Evolutionary conservation across 2,888 invertebrate species (phyloP), one percentile per base, ranked within the genome.

Genomic region (Thecophora atra): DNA sequence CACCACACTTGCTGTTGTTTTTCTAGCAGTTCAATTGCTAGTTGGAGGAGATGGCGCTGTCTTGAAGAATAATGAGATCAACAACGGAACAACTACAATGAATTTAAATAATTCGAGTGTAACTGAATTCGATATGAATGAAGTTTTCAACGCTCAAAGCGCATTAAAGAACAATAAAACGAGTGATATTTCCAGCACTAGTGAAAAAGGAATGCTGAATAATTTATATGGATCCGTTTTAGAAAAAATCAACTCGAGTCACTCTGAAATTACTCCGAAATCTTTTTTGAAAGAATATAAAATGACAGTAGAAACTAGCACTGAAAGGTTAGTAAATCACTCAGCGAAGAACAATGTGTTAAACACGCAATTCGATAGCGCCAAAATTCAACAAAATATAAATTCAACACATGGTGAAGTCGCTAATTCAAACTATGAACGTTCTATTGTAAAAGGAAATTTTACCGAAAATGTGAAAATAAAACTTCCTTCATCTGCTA

Each of bases 21-120:
- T 65, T 26, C 24, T 65, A 26, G n/a, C 51, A 17, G 24, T 24
- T 7, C 64, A 65, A 21, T 51, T 65, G n/a, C 24, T 65, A 11
- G 24, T 47, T 21, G n/a, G 15, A 17, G 63, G n/a, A 37, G 60
- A 66, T 30, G 72, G 74, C 19, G 75, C 66, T 21, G 72, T 76
- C 66, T 72, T 76, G 24, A 76, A 75, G 54, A 74, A 75, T 21
- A 71, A 65, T 21, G 73, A 72, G 24, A 66, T 37, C 19, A 28
- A 15, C n/a, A 69, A 69, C 54, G 70, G 60, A 70, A 62, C 51
- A 44, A 62, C 70, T 28, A 51, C 37, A 37, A 21, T 21, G 3
- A 21, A 54, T 21, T 8, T 6, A 8, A 5, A 54, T 5, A 21
- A 54, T 8, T 54, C 54, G 6, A 52, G 6, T 52, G 5, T 19